Percentiles rank a stretch among this genome's conserved stretches.
Conservation (phyloP, 2,113 vertebrate species). For the Empidonax traillii region DNA sequence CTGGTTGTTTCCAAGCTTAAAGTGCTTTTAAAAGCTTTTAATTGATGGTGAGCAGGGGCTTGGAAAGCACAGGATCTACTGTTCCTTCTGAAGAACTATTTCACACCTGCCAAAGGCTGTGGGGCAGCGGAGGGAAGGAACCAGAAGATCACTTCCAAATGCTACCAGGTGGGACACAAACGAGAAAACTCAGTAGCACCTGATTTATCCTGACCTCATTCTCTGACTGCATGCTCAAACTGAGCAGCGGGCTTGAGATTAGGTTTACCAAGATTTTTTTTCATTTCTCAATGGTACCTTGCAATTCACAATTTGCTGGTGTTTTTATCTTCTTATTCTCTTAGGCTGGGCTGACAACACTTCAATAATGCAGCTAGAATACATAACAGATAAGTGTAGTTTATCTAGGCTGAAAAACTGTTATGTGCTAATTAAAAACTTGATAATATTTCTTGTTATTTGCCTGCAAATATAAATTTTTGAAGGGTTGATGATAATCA, state of each 20-base stretch:
- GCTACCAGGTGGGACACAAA: background rate
- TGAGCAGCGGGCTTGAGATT: background rate
- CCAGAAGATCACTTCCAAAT: background rate
- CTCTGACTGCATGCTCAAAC: background rate
- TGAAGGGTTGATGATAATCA: constrained; percentile 22
- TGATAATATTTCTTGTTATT: background rate
- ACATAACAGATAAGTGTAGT: background rate
- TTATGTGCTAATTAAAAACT: constrained; percentile 21
- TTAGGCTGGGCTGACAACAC: background rate
- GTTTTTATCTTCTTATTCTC: background rate
- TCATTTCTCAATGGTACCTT: background rate
- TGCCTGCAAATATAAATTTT: constrained; percentile 24
- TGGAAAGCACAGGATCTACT: background rate
- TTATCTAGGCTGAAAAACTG: background rate
- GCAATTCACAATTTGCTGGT: background rate
- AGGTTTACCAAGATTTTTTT: background rate
- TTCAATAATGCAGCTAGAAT: background rate
- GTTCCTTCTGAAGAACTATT: background rate
- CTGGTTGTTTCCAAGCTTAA: background rate
- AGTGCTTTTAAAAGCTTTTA: background rate
- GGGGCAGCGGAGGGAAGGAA: background rate
- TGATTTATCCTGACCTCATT: background rate
- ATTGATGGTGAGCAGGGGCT: background rate
- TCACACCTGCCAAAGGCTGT: background rate
- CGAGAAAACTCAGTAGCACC: background rate